A percentile compares a stretch with the other conserved stretches of the same genome.
Conservation (phyloP, 2,797 vertebrate genomes). For the Tangara arthus region DNA sequence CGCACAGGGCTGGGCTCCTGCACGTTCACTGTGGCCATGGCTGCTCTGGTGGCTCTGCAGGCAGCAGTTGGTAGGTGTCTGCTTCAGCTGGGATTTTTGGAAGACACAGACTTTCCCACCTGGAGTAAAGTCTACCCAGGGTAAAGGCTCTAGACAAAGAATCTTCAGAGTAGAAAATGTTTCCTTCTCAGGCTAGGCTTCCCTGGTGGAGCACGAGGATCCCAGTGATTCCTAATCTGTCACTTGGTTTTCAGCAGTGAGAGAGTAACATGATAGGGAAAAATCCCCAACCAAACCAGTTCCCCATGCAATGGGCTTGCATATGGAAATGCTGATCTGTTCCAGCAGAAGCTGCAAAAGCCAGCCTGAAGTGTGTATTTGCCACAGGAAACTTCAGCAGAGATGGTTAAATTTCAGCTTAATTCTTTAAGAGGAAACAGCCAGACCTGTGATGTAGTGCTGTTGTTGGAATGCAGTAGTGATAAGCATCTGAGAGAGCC, state of each 20-base stretch:
- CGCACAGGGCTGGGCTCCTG: background rate
- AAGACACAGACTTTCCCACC: background rate
- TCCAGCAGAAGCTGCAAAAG: background rate
- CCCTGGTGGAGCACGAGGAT: background rate
- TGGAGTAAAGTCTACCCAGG: background rate
- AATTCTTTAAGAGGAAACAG: background rate
- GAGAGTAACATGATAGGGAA: background rate
- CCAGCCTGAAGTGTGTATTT: background rate
- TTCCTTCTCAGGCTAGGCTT: background rate
- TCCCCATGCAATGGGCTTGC: background rate
- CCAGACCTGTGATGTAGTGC: background rate
- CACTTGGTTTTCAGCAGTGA: background rate
- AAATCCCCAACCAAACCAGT: background rate
- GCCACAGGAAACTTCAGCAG: background rate
- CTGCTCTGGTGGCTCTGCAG: background rate
- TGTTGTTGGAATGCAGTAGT: background rate
- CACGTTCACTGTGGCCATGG: accelerated
- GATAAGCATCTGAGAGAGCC: background rate
- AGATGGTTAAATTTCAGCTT: background rate
- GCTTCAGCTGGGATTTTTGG: background rate
- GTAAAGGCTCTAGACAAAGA: background rate
- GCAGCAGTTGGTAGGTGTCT: accelerated
- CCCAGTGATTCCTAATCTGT: background rate
- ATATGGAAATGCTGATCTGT: background rate
- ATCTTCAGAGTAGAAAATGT: background rate